Evolutionary conservation across 1,140 invertebrate genomes (phyloP), one percentile per base, ranked within the genome.

Genomic region (Sycophaga agraensis): DNA sequence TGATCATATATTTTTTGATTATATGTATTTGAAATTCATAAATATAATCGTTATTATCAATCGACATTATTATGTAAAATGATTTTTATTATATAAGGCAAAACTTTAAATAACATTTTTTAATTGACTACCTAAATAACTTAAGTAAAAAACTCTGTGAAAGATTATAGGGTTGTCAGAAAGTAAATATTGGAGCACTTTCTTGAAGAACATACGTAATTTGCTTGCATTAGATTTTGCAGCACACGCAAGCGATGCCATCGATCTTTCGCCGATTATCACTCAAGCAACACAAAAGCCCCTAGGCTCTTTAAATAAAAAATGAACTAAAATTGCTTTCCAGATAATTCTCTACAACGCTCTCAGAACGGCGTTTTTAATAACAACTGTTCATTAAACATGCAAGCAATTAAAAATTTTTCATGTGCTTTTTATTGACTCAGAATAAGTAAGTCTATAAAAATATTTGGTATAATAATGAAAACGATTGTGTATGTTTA

Each of bases 221-320:
- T 45, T 39, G 17, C 39, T 37, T n/a, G n/a, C n/a, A n/a, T 61
- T 54, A 37, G 42, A 28, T 12, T 61, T 61, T 54, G 14, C 51
- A n/a, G n/a, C n/a, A 37, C 59, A 54, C 50, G 59, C 59, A 24
- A 61, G 14, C 49, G 46, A 49, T 22, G 16, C 24, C 45, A 59
- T 59, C 56, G 56, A 59, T 59, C 46, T 59, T 59, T n/a, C 45
- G 40, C 45, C 56, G 56, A 59, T 59, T 59, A 59, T 49, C 35
- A 46, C 50, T 31, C 50, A 59, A 59, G 35, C 45, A 59, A 50
- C 46, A 50, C 24, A 40, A 35, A 49, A 42, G 56, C 46, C 22
- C 55, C 26, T 31, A 48, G 34, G 11, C n/a, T 48, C 34, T 59
- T 59, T 42, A 59, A 59, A 49, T 59, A 49, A 59, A 59, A 59